These are phyloP conservation scores for Epinephelus cyanopodus DNA, from an alignment of 2,113 vertebrate genomes.

Conservation along the genomic window DNA sequence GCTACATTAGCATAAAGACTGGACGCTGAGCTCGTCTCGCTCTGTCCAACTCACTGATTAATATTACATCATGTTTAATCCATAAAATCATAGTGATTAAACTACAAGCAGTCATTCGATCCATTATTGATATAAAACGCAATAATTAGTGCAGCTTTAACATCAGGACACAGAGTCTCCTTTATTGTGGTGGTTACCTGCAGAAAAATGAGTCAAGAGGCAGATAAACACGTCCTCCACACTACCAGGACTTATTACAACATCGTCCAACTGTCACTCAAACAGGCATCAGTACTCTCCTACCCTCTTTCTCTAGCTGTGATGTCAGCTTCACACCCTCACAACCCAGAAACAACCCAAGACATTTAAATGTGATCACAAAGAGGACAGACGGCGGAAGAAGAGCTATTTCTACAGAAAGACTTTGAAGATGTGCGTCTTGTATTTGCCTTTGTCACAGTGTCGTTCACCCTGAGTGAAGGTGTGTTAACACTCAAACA, in stretches of 20 bases:
- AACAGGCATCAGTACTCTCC: background rate
- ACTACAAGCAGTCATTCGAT: background rate
- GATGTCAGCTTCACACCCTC: background rate
- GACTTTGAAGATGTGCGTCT: background rate
- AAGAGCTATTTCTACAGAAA: background rate
- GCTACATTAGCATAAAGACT: background rate
- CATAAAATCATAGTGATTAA: background rate
- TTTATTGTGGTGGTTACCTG: conserved; percentile 32
- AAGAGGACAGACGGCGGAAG: background rate
- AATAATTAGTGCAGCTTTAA: background rate
- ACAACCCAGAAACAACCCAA: background rate
- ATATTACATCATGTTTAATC: background rate
- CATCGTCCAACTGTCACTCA: background rate
- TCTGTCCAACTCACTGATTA: background rate
- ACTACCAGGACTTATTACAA: background rate
- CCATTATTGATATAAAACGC: background rate
- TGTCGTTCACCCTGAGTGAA: background rate
- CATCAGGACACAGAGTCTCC: background rate
- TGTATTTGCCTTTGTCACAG: background rate
- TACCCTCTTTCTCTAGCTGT: background rate
- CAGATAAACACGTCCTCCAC: background rate
- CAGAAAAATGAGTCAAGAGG: background rate
- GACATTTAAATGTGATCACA: background rate
- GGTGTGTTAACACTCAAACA: background rate
- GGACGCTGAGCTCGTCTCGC: background rate